Evolutionary conservation across 2,888 invertebrate species (phyloP), one percentile per base, ranked within the genome.

Genomic region (Orgyia antiqua): DNA sequence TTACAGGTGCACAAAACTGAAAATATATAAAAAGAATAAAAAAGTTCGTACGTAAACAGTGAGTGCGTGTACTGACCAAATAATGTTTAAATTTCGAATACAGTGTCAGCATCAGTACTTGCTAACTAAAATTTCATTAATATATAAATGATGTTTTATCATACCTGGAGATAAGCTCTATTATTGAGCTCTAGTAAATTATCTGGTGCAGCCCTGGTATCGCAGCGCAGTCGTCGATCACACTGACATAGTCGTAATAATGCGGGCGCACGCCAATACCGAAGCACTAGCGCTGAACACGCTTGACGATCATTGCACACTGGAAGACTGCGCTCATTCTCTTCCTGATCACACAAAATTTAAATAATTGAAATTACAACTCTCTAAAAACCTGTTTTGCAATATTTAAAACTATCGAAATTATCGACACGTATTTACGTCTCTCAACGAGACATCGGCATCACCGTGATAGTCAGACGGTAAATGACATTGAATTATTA

Each of bases 191-290:
- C 69, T 4, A 23, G 10, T 11, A 10, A 3, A 11, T 23, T 10
- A 1, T 41, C 19, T 12, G 2, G 1, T 2, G 13, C 2, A 3
- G 68, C 75, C 29, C 45, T 45, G 2, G 61, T 33, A 47, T 76
- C 71, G 56, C 87, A 78, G 35, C 65, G 69, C 39, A 52, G 71
- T 4, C 89, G 82, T 9, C 83, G 83, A 19, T 84, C 71, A 67
- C 92, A 92, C 29, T 88, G 87, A 43, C 91, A 92, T 29, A 91
- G 70, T 8, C 91, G 79, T 63, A 90, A 82, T 1, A 89, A 86
- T 37, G 89, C 84, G 13, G 79, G 68, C 24, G 87, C 74, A 30
- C 87, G 73, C 91, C 91, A 91, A 68, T 88, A 88, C 25, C 89
- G 75, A 51, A 61, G 66, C 48, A 89, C 65, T 44, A 89, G 66